Evolutionary conservation across 1,140 invertebrate genomes (phyloP).

Genomic region (Eumaeus atala): DNA sequence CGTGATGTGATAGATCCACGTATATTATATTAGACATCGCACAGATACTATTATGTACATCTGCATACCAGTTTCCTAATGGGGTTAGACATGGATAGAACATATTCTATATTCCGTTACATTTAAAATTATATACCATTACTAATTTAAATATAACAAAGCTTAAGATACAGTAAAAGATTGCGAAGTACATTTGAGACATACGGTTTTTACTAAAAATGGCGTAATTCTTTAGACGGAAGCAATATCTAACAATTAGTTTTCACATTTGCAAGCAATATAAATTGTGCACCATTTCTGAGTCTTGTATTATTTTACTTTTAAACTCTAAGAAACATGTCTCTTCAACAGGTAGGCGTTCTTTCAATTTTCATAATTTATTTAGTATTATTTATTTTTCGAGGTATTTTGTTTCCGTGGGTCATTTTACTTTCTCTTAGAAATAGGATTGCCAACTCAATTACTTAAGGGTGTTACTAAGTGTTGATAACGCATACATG

Average conservation of each 20-base stretch:
- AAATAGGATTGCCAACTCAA: no score
- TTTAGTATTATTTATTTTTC: constrained; percentile 2
- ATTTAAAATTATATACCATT: no score
- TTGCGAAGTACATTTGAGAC: not conserved
- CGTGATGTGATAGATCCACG: no score
- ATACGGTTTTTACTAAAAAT: not conserved
- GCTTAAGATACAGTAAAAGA: not conserved
- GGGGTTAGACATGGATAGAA: no score
- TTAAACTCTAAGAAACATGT: not conserved
- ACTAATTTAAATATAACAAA: not conserved
- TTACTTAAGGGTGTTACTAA: no score
- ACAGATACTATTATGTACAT: no score
- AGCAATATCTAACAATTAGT: constrained; percentile 3
- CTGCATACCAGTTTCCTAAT: no score
- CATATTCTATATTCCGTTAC: no score
- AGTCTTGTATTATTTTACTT: not conserved
- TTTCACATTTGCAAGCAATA: not conserved
- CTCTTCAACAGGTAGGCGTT: constrained; percentile 5
- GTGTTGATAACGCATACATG: no score
- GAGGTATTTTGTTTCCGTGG: no score
- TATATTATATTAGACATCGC: no score
- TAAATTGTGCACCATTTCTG: not conserved
- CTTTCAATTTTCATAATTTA: not conserved
- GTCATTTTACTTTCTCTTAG: no score
- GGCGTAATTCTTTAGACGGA: not conserved